Evolutionary conservation across 2,113 vertebrate genomes (phyloP).

Genomic region (Lates calcarifer): DNA sequence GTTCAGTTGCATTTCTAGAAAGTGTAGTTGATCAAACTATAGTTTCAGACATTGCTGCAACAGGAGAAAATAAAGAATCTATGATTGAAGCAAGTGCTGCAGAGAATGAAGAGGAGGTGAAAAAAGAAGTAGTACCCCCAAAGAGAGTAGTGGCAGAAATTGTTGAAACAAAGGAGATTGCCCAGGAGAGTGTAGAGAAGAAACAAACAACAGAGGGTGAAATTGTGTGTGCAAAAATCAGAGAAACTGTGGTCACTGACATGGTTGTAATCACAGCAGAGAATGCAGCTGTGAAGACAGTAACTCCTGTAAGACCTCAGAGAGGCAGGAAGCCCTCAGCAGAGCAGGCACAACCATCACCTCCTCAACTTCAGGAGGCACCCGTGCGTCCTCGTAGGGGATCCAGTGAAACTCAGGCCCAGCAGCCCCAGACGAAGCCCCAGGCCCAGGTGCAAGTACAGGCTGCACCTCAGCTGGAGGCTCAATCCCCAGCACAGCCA

Average conservation of each 20-base stretch:
- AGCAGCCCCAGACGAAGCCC: constrained; percentile 45
- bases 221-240: constrained; percentile 46
- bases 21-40: constrained; percentile 27
- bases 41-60: constrained; percentile 27
- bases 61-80: constrained; percentile 13
- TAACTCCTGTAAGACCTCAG: constrained; percentile 75
- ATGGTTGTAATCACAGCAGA: constrained; percentile 34
- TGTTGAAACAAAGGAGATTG: constrained; percentile 19
- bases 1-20: constrained; percentile 26
- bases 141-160: constrained; percentile 30
- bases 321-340: constrained; percentile 65
- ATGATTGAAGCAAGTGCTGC: not conserved
- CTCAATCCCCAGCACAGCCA: constrained; percentile 28
- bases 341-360: constrained; percentile 61
- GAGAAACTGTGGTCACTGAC: constrained; percentile 46
- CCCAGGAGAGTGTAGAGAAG: constrained; percentile 39
- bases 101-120: constrained; percentile 56
- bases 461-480: constrained; percentile 19
- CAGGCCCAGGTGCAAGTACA: constrained; percentile 43
- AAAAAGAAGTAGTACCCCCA: constrained; percentile 24
- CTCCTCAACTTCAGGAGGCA: constrained; percentile 58
- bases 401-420: constrained; percentile 66
- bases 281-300: constrained; percentile 43
- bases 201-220: constrained; percentile 39
- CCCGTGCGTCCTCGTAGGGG: constrained; percentile 53